These are phyloP conservation scores for Cephus spinipes DNA, from an alignment of 2,888 invertebrate species.

Conservation along the genomic window DNA sequence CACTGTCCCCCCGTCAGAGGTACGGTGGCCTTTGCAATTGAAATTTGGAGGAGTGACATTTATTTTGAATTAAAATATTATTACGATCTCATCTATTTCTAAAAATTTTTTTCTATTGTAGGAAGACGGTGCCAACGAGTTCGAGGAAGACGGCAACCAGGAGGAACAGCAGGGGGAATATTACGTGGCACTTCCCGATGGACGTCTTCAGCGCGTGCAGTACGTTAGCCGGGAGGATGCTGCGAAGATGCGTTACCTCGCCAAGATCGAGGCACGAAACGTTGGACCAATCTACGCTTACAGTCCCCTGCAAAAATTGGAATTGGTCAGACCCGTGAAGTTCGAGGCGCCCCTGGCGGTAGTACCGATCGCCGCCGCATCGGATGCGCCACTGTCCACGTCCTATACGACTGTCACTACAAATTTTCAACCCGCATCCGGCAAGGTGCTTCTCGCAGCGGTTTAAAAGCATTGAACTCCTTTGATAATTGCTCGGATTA, in stretches of 20 bases:
- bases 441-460: conserved; percentile 5
- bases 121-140: conserved; percentile 12
- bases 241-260: conserved; percentile 17
- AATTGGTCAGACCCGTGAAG: conserved; percentile 14
- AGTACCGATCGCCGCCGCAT: conserved; percentile 9
- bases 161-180: conserved; percentile 16
- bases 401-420: conserved; percentile 20
- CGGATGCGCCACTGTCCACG: conserved; percentile 5
- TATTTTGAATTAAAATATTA: no score
- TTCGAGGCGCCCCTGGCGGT: conserved; percentile 1
- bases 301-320: conserved; percentile 17
- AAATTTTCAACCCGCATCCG: conserved; percentile 14
- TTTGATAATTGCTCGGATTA: no score
- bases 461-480: conserved; percentile 1
- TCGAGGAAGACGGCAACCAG: conserved; percentile 15
- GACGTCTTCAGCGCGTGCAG: conserved; percentile 19
- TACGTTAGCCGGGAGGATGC: conserved; percentile 20
- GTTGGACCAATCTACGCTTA: conserved; percentile 21
- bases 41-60: no score
- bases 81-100: neutral
- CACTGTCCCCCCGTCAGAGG: conserved; percentile 9
- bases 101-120: neutral
- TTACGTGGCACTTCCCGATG: conserved; percentile 18
- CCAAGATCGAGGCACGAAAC: conserved; percentile 19
- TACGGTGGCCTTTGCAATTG: neutral